Evolutionary conservation across 2,888 invertebrate genomes (phyloP).

Genomic region (Drosophila mayaguana): DNA sequence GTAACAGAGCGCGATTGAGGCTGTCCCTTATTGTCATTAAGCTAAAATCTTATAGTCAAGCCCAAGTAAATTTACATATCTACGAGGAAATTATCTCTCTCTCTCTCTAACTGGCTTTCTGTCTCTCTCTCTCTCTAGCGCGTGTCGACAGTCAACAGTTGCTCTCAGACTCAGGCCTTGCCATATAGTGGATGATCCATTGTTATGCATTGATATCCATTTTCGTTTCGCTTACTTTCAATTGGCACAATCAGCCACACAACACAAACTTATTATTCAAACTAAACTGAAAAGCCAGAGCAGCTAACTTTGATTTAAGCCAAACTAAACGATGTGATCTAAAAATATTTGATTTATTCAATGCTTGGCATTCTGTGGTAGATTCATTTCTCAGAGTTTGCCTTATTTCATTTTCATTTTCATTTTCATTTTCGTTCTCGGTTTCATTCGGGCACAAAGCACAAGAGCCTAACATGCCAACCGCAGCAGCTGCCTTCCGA

Average conservation of each 20-base stretch:
- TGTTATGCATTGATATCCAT: slow-evolving; percentile 1
- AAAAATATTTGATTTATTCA: slow-evolving; percentile 49
- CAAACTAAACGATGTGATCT: slow-evolving; percentile 31
- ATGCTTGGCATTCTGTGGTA: slow-evolving; percentile 20
- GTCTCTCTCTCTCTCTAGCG: background rate
- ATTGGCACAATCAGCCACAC: slow-evolving; percentile 3
- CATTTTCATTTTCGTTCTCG: slow-evolving; percentile 7
- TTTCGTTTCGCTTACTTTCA: background rate
- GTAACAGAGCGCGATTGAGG: background rate
- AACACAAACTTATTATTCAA: background rate
- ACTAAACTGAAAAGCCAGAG: slow-evolving; percentile 2
- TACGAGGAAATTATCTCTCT: background rate
- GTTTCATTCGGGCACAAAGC: slow-evolving; percentile 25
- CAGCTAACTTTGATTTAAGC: slow-evolving; percentile 17
- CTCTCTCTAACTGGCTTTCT: background rate
- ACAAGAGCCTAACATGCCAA: slow-evolving; percentile 43
- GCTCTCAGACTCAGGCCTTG: background rate
- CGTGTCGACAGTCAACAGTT: background rate
- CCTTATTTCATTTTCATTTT: slow-evolving; percentile 30
- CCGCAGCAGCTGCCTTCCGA: slow-evolving; percentile 40
- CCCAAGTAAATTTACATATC: background rate
- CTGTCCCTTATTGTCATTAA: too few species aligned
- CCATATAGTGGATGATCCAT: slow-evolving; percentile 1
- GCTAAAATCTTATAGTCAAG: background rate
- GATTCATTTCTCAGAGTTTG: slow-evolving; percentile 43